A percentile compares a stretch with the other conserved stretches of the same genome.
These are phyloP conservation scores for Nemurella pictetii DNA, from an alignment of 2,888 invertebrate genomes.

Conservation along the genomic window DNA sequence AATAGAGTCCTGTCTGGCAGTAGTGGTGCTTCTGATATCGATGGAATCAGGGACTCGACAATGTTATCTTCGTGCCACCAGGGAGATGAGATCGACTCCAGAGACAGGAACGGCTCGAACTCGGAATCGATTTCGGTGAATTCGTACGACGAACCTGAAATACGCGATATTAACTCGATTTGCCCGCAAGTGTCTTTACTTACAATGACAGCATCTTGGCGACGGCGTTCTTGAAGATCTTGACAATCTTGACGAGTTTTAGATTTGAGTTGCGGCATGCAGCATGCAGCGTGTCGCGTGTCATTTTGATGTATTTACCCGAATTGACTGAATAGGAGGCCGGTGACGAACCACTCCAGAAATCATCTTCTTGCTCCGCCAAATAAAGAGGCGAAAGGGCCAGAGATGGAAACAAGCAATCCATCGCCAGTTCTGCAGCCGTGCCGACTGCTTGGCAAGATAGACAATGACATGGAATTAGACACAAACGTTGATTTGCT, in stretches of 20 bases:
- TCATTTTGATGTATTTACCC: neutral
- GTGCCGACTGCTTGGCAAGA: neutral
- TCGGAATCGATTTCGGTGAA: constrained; percentile 1
- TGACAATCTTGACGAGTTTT: too few species aligned
- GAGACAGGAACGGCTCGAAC: neutral
- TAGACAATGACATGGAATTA: neutral
- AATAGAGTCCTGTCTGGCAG: constrained; percentile 59
- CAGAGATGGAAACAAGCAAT: constrained; percentile 15
- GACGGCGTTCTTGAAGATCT: too few species aligned
- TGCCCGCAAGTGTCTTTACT: too few species aligned
- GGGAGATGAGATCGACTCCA: neutral
- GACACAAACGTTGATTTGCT: neutral
- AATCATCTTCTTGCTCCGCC: constrained; percentile 3
- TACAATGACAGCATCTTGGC: too few species aligned
- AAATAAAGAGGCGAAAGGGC: neutral
- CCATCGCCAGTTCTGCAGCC: neutral
- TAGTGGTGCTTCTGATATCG: neutral
- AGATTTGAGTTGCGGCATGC: too few species aligned
- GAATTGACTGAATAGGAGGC: neutral
- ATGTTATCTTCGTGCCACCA: constrained; percentile 4
- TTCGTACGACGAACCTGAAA: neutral
- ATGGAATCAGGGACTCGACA: neutral
- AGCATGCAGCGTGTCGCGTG: too few species aligned
- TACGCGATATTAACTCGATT: neutral
- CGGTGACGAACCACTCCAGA: neutral